Base-by-base conservation (phyloP, 2,888 invertebrate genomes). In the Sipha maydis region DNA sequence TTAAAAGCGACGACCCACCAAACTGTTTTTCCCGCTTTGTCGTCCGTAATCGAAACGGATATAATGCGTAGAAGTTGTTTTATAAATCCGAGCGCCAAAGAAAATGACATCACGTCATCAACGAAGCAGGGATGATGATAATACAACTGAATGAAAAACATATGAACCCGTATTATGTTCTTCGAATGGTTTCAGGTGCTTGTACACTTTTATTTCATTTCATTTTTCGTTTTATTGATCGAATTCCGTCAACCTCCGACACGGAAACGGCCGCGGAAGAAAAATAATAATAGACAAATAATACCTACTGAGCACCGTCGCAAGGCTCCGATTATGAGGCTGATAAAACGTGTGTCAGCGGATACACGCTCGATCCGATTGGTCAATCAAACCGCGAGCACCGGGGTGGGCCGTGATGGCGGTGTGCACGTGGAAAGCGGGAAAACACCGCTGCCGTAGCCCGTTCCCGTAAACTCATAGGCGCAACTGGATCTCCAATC, bases 1-100 rank as follows among this genome's bases (percentile, higher is more conserved):
- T 69, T 69, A n/a, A 69, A 69, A 69, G 69, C 14, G 9, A 31
- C 1, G 28, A 69, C 69, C 28, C 28, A 7, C 69, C 31, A 31
- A 69, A 69, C 69, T 9, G 69, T 28, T 41, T n/a, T 28, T 69
- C 69, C 21, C 19, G 1, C 67, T 25, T n/a, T 9, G n/a, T 4
- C 67, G 67, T n/a, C 67, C 67, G 67, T 67, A 67, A 67, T 67
- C 67, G n/a, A 67, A 67, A 67, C 25, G 21, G 67, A 67, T 67
- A 67, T 67, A 56, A 56, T 19, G 21, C 56, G 56, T 56, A 25
- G 67, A 25, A 9, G 25, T 67, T 67, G 25, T 67, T 67, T 25
- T 56, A 56, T 56, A 17, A 41, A 21, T 56, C 56, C 56, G 56
- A 21, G 11, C 56, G 56, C 17, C 56, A 25, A 67, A 21, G 67